Conservation (phyloP, 1,140 invertebrate genomes). For the Nymphalis io region DNA sequence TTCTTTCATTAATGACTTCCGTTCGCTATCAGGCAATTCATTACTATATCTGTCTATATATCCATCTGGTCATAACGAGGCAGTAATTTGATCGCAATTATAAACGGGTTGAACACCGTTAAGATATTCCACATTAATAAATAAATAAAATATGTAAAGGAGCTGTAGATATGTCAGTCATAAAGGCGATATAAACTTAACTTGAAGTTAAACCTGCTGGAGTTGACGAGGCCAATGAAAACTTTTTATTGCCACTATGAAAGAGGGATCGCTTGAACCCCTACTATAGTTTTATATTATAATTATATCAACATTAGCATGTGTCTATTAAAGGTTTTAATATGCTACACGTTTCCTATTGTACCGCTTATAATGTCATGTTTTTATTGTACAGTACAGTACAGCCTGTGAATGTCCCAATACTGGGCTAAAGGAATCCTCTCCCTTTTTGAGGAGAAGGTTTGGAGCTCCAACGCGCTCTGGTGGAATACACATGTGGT, state of each 20-base stretch:
- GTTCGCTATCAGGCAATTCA: no score
- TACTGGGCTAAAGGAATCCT: no score
- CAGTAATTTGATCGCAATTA: background rate
- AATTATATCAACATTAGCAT: background rate
- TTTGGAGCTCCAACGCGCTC: no score
- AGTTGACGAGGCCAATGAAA: conserved; percentile 66
- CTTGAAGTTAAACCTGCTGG: conserved; percentile 57
- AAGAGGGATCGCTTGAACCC: conserved; percentile 39
- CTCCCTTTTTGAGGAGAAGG: no score
- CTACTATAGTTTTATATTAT: conserved; percentile 32
- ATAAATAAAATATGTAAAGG: conserved; percentile 13
- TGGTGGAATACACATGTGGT: no score
- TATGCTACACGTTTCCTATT: no score
- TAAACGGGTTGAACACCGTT: background rate
- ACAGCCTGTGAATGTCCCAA: no score
- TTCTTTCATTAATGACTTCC: no score
- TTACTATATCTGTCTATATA: no score
- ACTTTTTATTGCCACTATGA: conserved; percentile 67
- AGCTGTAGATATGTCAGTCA: conserved; percentile 33
- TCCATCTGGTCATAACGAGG: no score
- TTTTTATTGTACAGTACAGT: no score
- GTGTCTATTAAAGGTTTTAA: background rate
- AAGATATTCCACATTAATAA: conserved; percentile 11
- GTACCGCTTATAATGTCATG: no score
- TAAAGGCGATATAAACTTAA: conserved; percentile 73